These are phyloP conservation scores for Amia ocellicauda DNA, from an alignment of 2,113 vertebrate genomes.

Conservation along the genomic window DNA sequence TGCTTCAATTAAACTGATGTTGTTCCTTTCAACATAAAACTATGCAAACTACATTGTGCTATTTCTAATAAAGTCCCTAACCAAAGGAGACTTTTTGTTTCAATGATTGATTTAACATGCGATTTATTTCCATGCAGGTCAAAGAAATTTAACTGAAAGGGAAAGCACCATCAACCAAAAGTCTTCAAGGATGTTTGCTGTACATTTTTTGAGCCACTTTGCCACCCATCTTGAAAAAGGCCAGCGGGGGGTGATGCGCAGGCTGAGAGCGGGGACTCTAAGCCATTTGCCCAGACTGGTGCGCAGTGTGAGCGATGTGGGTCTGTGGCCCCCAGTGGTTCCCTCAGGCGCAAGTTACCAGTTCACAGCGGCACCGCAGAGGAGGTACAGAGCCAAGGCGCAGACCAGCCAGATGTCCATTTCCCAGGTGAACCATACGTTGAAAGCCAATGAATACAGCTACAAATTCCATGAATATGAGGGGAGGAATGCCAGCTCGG, in stretches of 20 bases:
- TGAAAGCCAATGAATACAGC: constrained; percentile 54
- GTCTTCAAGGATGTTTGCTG: constrained; percentile 1
- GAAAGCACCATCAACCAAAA: too few relatives aligned
- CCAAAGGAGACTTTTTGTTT: too few relatives aligned
- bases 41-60: too few relatives aligned
- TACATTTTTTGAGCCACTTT: not conserved
- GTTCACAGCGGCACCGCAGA: constrained; percentile 22
- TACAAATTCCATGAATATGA: constrained; percentile 33
- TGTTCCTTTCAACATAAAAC: too few relatives aligned
- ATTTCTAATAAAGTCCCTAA: too few relatives aligned
- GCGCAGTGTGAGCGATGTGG: constrained; percentile 9
- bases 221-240: not conserved
- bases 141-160: not conserved
- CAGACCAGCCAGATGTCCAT: constrained; percentile 26
- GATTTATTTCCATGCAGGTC: constrained; percentile 8
- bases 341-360: constrained; percentile 26
- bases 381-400: constrained; percentile 30
- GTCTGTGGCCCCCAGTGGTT: not conserved
- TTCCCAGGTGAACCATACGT: constrained; percentile 39
- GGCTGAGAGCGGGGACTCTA: constrained; percentile 7
- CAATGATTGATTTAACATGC: too few relatives aligned
- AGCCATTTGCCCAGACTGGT: not conserved
- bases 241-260: not conserved
- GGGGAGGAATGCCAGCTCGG: constrained; percentile 31
- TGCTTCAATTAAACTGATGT: too few relatives aligned